Percentiles rank a stretch among this genome's conserved stretches.
phyloP scores from a whole-genome alignment of 1,140 invertebrate species.

The Laupala kohalensis region DNA sequence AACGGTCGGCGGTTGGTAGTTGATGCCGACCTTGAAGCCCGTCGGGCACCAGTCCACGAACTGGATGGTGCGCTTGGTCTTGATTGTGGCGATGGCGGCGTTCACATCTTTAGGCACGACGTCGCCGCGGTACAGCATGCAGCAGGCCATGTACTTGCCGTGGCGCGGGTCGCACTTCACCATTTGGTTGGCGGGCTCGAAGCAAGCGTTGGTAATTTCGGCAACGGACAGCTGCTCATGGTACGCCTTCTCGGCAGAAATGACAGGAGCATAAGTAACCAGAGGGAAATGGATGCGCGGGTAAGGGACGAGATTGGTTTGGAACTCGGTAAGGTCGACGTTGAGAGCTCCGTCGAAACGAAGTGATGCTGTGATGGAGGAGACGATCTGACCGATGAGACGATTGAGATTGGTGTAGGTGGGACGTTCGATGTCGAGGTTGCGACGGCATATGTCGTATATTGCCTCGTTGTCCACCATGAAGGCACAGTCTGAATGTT shows the following conservation, averaged over 20 bases:
- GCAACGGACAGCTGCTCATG: slow-evolving; percentile 69
- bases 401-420: slow-evolving; percentile 69
- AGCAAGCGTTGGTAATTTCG: slow-evolving; percentile 79
- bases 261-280: slow-evolving; percentile 73
- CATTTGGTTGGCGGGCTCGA: slow-evolving; percentile 82
- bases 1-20: slow-evolving; percentile 67
- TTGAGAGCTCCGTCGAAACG: slow-evolving; percentile 84
- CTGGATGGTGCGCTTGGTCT: slow-evolving; percentile 73
- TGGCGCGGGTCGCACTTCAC: slow-evolving; percentile 83
- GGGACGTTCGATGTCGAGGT: slow-evolving; percentile 77
- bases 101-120: slow-evolving; percentile 55
- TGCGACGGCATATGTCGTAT: slow-evolving; percentile 80
- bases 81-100: slow-evolving; percentile 71
- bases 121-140: slow-evolving; percentile 55
- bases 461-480: slow-evolving; percentile 87
- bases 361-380: slow-evolving; percentile 75
- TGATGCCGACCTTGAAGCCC: slow-evolving; percentile 69
- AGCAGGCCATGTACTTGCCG: slow-evolving; percentile 84
- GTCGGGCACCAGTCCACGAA: slow-evolving; percentile 88
- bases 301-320: slow-evolving; percentile 71
- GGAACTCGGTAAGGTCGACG: slow-evolving; percentile 74
- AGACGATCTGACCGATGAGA: slow-evolving; percentile 74
- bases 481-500: slow-evolving; percentile 76
- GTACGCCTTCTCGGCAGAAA: slow-evolving; percentile 73
- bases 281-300: slow-evolving; percentile 73